Evolutionary conservation across 2,888 invertebrate species (phyloP).

Genomic region (Phanerotoma sp.): DNA sequence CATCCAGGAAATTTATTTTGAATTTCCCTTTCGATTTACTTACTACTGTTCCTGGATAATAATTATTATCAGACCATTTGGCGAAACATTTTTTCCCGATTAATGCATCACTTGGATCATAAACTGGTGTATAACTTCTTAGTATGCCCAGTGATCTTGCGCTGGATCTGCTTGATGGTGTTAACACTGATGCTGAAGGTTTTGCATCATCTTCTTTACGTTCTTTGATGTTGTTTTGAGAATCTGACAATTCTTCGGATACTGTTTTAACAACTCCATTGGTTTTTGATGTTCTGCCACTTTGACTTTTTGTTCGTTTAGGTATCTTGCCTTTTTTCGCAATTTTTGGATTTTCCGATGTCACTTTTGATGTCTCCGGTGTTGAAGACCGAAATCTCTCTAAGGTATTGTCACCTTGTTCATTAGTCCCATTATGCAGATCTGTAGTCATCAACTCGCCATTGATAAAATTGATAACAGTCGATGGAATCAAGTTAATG

Average conservation of each 20-base stretch:
- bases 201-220: slow-evolving; percentile 22
- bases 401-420: slow-evolving; percentile 39
- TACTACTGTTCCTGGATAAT: slow-evolving; percentile 66
- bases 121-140: slow-evolving; percentile 20
- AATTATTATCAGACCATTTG: slow-evolving; percentile 69
- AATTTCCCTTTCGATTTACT: slow-evolving; percentile 65
- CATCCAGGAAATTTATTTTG: slow-evolving; percentile 67
- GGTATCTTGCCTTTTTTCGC: slow-evolving; percentile 58
- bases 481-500: slow-evolving; percentile 36
- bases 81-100: slow-evolving; percentile 61
- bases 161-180: slow-evolving; percentile 25
- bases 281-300: slow-evolving; percentile 19
- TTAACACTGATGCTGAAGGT: slow-evolving; percentile 13
- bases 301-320: slow-evolving; percentile 55
- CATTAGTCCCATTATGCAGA: slow-evolving; percentile 39
- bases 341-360: slow-evolving; percentile 61
- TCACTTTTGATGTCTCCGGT: slow-evolving; percentile 49
- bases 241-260: slow-evolving; percentile 5
- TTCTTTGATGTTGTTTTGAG: slow-evolving; percentile 22
- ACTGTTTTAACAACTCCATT: slow-evolving; percentile 30
- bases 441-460: slow-evolving; percentile 38
- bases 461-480: slow-evolving; percentile 39
- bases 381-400: slow-evolving; percentile 46
- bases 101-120: slow-evolving; percentile 37
- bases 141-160: slow-evolving; percentile 8